Percentiles rank a stretch among this genome's conserved stretches.
phyloP scores from a whole-genome alignment of 2,113 vertebrate species.

The Grammatotria lemairii region DNA sequence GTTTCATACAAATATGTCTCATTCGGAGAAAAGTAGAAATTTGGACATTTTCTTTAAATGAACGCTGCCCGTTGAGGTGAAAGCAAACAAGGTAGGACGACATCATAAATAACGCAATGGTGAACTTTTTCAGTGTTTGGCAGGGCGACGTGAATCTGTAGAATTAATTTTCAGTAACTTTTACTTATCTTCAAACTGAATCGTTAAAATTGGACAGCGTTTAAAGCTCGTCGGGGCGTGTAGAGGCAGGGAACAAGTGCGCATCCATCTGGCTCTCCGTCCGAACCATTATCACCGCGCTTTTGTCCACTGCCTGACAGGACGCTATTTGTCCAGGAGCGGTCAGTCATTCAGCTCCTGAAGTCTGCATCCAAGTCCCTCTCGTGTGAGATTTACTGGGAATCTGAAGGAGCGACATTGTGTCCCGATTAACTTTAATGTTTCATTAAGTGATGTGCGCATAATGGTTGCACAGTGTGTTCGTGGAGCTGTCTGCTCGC shows the following conservation, averaged over 20 bases:
- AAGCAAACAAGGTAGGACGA: constrained; percentile 14
- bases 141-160: too few relatives aligned
- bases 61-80: not conserved
- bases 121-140: not conserved
- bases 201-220: not conserved
- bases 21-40: not conserved
- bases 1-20: not conserved
- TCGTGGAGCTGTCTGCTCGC: not conserved
- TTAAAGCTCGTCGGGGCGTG: not conserved
- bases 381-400: not conserved
- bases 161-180: not conserved
- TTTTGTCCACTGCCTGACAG: not conserved
- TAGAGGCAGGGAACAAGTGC: not conserved
- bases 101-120: not conserved
- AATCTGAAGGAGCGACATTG: not conserved
- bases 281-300: not conserved
- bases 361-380: not conserved
- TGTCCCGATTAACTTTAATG: not conserved
- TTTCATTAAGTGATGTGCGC: not conserved
- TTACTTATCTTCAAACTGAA: accelerated
- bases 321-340: not conserved
- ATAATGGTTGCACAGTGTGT: not conserved
- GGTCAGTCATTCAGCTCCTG: not conserved
- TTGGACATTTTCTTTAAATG: not conserved
- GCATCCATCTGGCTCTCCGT: not conserved